Base-by-base conservation (phyloP, 2,113 vertebrate species). In the Corythoichthys haematopterus region DNA sequence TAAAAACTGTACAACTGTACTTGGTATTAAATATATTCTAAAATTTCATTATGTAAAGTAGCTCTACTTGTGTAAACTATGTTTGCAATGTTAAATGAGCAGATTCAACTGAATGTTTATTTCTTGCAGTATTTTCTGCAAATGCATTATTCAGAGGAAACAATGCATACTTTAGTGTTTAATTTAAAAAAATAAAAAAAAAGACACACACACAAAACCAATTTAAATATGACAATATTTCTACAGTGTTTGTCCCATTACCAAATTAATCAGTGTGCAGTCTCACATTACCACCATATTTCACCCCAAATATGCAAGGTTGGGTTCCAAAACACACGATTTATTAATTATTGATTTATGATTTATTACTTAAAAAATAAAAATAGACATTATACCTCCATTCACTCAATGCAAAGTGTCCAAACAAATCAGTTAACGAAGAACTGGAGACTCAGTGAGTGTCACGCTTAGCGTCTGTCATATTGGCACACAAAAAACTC, bases 391-490 rank as follows among this genome's bases (percentile, higher is more conserved):
- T 65, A 38, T 69, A 60, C 73, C 70, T 75, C 40, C 59, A 65
- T 70, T 84, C 46, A 58, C 37, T n/a, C 66, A n/a, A 43, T 50
- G 50, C 36, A 10, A 59, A 37, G 66, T 62, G 59, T 69, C 70
- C 82, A 83, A 66, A 81, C 15, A 78, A 66, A 43, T 80, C 72
- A 37, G 45, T 38, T 76, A 73, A 80, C 77, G 72, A 72, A 75
- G 78, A 85, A 83, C 66, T 75, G 72, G 64, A 83, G 81, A 79
- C 72, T 70, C 57, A n/a, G 45, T 71, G 37, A 75, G 64, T 60
- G 53, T 68, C 69, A 64, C 46, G 78, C 66, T 82, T 85, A 77
- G 77, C 77, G 74, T 68, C 77, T 66, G 58, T 47, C 52, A 50
- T 67, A 69, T 36, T 38, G 81, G 80, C 74, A 70, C 67, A 62